Evolutionary conservation across 2,888 invertebrate species (phyloP), one percentile per base, ranked within the genome.

Genomic region (Hermodice carunculata): DNA sequence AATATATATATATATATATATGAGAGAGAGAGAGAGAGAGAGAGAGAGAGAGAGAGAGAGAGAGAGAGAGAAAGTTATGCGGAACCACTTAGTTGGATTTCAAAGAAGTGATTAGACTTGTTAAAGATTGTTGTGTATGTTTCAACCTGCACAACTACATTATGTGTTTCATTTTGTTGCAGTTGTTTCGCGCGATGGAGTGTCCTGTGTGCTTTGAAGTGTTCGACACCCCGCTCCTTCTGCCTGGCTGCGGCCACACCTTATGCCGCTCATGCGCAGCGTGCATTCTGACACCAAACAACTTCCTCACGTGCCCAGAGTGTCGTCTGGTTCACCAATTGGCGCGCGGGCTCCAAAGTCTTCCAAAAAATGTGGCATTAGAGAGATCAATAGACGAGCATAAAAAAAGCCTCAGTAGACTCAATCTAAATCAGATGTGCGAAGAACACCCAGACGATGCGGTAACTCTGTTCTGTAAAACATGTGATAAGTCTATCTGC

Each of bases 201-300:
- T 71, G 71, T 46, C 71, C 71, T 4, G 71, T 71, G 43, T 71
- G 71, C 48, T 63, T 70, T 26, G 71, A 71, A 37, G 59, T 71
- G 11, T 71, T 61, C 62, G 52, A 64, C 40, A 65, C 34, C 22
- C 71, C 71, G 6, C 58, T 71, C 11, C 51, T 71, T 11, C 34
- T 71, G 8, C 71, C 71, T 3, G 71, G 71, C 26, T 71, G 71
- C 54, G 71, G 71, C 2, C 71, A 71, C 60, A 71, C 71, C 2
- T 49, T 71, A 24, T 71, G 71, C 34, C 44, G 53, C 17, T 17
- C 58, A 8, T 71, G 71, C 29, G 69, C 69, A 19, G 66, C 70
- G 29, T 34, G 54, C 37, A 61, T 71, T 26, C 51, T 71, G 31
- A 66, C 69, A 5, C 60, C 62, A 19, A 65, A 54, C 26, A 71